A percentile compares a stretch with the other conserved stretches of the same genome.
Evolutionary conservation across 2,113 vertebrate species (phyloP).

Genomic region (Micronycteris hirsuta): DNA sequence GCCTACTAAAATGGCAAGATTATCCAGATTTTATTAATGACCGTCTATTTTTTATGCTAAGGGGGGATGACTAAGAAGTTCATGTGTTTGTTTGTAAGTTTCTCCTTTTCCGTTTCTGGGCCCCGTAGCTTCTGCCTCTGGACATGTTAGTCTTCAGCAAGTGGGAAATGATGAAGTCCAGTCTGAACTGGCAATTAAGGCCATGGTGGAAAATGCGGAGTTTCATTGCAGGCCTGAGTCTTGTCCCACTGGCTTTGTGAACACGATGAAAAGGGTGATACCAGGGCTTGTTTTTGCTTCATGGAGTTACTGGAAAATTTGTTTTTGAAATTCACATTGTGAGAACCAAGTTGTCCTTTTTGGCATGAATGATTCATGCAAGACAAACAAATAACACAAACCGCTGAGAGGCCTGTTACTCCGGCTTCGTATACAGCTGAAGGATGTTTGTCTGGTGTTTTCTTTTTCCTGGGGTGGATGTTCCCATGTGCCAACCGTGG

Average conservation of each 20-base stretch:
- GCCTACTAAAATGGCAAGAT: neutral
- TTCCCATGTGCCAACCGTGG: neutral
- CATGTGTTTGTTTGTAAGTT: neutral
- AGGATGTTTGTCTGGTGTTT: neutral
- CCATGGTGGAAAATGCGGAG: neutral
- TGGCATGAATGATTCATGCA: neutral
- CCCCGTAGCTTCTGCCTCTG: neutral
- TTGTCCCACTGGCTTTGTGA: slow-evolving; percentile 2
- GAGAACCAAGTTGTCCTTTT: slow-evolving; percentile 17
- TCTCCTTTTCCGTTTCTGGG: neutral
- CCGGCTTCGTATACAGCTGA: neutral
- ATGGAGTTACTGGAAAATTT: slow-evolving; percentile 1
- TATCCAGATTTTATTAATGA: neutral
- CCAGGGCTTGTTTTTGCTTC: neutral
- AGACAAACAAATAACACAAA: slow-evolving; percentile 26
- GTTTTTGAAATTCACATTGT: slow-evolving; percentile 23
- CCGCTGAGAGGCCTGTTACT: neutral
- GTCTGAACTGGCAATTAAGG: neutral
- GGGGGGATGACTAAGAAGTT: neutral
- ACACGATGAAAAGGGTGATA: neutral
- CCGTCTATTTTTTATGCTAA: neutral
- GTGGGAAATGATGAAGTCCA: neutral
- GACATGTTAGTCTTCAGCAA: neutral
- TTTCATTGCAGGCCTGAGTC: neutral
- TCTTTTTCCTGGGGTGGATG: neutral